Evolutionary conservation across 2,888 invertebrate genomes (phyloP).

Genomic region (Drosophila cognata): DNA sequence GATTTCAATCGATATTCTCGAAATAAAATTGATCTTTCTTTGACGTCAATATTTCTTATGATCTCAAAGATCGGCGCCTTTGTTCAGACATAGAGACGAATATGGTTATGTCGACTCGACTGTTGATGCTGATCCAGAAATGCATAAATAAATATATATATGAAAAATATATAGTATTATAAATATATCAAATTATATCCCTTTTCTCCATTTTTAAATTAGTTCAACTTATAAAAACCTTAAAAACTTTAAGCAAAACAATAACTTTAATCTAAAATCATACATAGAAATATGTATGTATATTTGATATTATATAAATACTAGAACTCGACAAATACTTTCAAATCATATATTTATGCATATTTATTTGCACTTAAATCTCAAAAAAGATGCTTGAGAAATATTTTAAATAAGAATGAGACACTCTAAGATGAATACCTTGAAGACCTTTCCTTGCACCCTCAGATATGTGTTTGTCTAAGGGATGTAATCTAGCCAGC

Average conservation of each 20-base stretch:
- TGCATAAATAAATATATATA: background rate
- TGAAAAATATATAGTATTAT: background rate
- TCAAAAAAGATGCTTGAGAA: background rate
- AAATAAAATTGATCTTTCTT: too few relatives aligned
- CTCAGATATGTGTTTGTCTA: background rate
- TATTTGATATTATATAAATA: background rate
- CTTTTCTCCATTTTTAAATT: background rate
- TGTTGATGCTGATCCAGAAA: background rate
- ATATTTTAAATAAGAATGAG: background rate
- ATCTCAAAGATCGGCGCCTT: too few relatives aligned
- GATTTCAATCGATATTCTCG: too few relatives aligned
- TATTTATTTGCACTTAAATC: background rate
- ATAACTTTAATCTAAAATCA: background rate
- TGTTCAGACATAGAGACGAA: too few relatives aligned
- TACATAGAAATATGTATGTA: background rate
- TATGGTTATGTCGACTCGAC: background rate
- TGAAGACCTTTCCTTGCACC: background rate
- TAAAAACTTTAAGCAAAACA: too few relatives aligned
- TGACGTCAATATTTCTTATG: too few relatives aligned
- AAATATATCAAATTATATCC: background rate
- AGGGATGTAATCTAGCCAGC: background rate
- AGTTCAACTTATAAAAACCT: background rate
- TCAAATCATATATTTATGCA: background rate
- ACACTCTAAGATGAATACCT: background rate
- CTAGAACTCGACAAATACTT: background rate